Evolutionary conservation across 2,888 invertebrate species (phyloP), one percentile per base, ranked within the genome.

Genomic region (Nephrotoma appendiculata): DNA sequence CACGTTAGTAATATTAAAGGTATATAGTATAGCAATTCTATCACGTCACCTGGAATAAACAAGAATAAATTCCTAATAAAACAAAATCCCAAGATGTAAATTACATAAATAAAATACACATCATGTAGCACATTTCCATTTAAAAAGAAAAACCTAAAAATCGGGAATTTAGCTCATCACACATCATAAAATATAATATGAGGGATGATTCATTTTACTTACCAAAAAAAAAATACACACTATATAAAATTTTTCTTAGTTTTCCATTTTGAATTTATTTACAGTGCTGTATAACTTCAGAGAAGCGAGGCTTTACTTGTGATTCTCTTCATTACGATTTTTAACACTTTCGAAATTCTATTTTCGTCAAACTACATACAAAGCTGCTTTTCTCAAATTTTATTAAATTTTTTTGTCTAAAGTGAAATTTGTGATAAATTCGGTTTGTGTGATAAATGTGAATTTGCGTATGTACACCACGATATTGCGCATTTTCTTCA

Each of bases 401-500:
- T 71, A 9, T 71, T 5, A 3, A 31, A 31, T 71, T 71, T 71
- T 44, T 52, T 71, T 71, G 31, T 31, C 31, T 31, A 31, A 71
- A 31, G 71, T 71, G 71, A 71, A 71, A 71, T 71, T 71, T 31
- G 31, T 31, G 31, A 31, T 31, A 31, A 31, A 31, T 31, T 31
- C 31, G 31, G 71, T 71, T 52, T 71, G 31, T 71, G 71, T 19
- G 31, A 71, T 71, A 71, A 71, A 71, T 31, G 31, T 71, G 31
- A 31, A 41, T 84, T 84, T 84, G 42, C 84, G 84, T 84, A 84
- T 84, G 84, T 42, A 42, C 15, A 84, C 15, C n/a, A 84, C 15
- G 42, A 42, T 85, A 86, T 84, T 87, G 87, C 86, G 87, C 86
- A 86, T 87, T 87, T 87, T 86, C 87, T 87, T 87, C 84, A 87